A percentile compares a stretch with the other conserved stretches of the same genome.
These are phyloP conservation scores for Hypomecis punctinalis DNA, from an alignment of 2,888 invertebrate species.

Conservation along the genomic window DNA sequence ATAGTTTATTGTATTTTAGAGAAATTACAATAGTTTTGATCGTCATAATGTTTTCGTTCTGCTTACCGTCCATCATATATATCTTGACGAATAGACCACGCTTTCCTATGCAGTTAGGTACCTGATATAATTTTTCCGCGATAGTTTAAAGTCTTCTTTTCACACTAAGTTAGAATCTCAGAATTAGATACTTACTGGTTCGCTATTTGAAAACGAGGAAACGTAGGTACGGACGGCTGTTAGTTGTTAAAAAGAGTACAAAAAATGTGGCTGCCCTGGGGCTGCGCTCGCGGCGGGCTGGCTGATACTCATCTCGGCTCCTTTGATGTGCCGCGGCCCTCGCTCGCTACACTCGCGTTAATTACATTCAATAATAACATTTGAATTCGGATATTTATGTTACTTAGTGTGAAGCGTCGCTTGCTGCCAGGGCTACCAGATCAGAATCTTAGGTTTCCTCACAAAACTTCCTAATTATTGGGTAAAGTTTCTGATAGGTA, in stretches of 20 bases:
- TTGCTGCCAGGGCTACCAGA: not conserved
- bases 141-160: not conserved
- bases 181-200: conserved; percentile 29
- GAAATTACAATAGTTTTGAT: too few species aligned
- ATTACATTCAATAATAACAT: conserved; percentile 55
- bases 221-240: conserved; percentile 45
- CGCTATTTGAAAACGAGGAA: conserved; percentile 57
- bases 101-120: too few species aligned
- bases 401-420: conserved; percentile 20
- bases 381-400: conserved; percentile 39
- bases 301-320: conserved; percentile 69
- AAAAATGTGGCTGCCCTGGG: conserved; percentile 68
- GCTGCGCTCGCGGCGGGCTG: conserved; percentile 57
- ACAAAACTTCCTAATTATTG: too few species aligned
- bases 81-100: too few species aligned
- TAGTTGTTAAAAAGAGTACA: conserved; percentile 73
- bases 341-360: conserved; percentile 56
- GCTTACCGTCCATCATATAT: too few species aligned
- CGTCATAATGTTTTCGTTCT: too few species aligned
- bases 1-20: too few species aligned
- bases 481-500: too few species aligned
- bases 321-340: conserved; percentile 73
- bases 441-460: too few species aligned
- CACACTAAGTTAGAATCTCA: not conserved
- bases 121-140: too few species aligned